Evolutionary conservation across 1,140 invertebrate genomes (phyloP), one percentile per base, ranked within the genome.

Genomic region (Anoplolepis gracilipes): DNA sequence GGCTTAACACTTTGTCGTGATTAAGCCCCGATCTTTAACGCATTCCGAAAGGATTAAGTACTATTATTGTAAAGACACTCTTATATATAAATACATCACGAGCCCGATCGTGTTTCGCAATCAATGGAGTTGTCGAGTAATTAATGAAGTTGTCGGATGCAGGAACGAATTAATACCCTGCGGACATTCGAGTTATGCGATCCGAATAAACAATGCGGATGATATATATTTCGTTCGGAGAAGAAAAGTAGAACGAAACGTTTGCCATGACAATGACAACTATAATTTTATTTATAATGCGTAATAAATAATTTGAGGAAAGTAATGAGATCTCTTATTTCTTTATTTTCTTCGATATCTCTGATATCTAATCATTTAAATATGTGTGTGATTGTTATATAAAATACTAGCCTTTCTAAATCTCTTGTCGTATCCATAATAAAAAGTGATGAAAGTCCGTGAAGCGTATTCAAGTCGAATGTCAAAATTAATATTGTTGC

Each of bases 221-320:
- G 16, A 73, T 55, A 19, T 36, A 73, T 55, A 19, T 36, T 13
- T 36, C 7, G n/a, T 73, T 36, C 30, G 6, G 33, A 57, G 30
- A 55, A n/a, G n/a, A 73, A 39, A 59, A 0, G 10, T 39, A 4
- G 36, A 75, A 55, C 16, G 36, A 76, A 55, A 28, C 28, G 19
- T 28, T 61, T 19, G 36, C 36, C n/a, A 33, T 22, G 53, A 77
- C 1, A 3, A 39, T 46, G 19, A 33, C n/a, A 78, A 36, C 7
- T n/a, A 22, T 1, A 5, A 33, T 49, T 25, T 78, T 36, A 53
- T 78, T 42, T 78, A 39, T 78, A 55, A 49, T 22, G 25, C 46
- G 39, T 78, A 67, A 67, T 67, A 78, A 78, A 78, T 65, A 67
- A 78, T 67, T 30, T 39, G 55, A 30, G 8, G n/a, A 67, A 30